Evolutionary conservation across 1,140 invertebrate genomes (phyloP), one percentile per base, ranked within the genome.

Genomic region (Venustaconcha ellipsiformis): DNA sequence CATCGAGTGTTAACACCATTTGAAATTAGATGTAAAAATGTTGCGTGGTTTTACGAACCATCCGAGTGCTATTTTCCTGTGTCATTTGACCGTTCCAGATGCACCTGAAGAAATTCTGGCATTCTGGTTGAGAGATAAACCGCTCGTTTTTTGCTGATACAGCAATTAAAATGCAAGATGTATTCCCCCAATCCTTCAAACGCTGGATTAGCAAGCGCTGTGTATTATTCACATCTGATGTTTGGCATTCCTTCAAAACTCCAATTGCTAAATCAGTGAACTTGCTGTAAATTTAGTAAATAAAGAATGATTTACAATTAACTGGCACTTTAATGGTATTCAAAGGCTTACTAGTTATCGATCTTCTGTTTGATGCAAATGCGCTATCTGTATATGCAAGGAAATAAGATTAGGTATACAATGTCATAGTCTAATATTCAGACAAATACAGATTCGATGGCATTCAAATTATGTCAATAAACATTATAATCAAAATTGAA

Each of bases 91-190:
- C 65, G 2, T 67, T 67, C 65, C 65, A 67, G 20, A 67, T 67
- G 8, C 37, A 17, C 26, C 1, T 67, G 12, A 67, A 48, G 18
- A 67, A 1, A 12, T 26, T 12, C 65, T 67, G 65, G 23, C 65
- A 67, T 37, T 26, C 65, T 2, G 23, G 23, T 67, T 67, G 20
- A 26, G 65, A 20, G 30, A 67, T 67, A 67, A 67, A 67, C 8
- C 26, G 26, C 11, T 67, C 26, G 65, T 67, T 67, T 23, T 23
- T 23, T 15, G 65, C 20, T 12, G 23, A 1, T 48, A 67, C 26
- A 67, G 65, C 65, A 23, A 67, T 67, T 48, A 30, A 30, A 23
- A 67, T 26, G 17, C 65, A 67, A 26, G 65, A 67, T 67, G 20
- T 67, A 1, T 30, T 17, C 13, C 65, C 65, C 65, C 65, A 67